Percentiles rank a stretch among this genome's conserved stretches.
phyloP scores from a whole-genome alignment of 2,888 invertebrate genomes.

The Rhagium mordax region DNA sequence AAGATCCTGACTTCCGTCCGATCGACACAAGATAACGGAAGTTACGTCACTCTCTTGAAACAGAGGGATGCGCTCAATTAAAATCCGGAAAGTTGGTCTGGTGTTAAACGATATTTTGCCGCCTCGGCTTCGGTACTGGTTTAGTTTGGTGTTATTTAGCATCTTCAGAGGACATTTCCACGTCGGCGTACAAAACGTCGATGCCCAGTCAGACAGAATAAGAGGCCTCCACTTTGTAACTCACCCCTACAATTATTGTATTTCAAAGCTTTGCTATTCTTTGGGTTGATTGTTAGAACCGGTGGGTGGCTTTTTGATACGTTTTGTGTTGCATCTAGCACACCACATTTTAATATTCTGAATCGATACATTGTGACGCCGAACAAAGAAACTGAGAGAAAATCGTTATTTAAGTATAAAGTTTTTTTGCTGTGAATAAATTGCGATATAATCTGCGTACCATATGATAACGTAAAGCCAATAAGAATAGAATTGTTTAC shows the following conservation, averaged over 20 bases:
- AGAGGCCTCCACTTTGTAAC: slow-evolving; percentile 49
- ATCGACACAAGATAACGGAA: slow-evolving; percentile 58
- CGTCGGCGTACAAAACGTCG: slow-evolving; percentile 1
- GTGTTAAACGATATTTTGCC: not conserved
- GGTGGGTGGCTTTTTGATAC: slow-evolving; percentile 46
- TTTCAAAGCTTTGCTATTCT: slow-evolving; percentile 39
- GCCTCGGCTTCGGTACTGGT: too few species aligned
- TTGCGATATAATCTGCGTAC: too few species aligned
- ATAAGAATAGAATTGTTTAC: too few species aligned
- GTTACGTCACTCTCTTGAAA: slow-evolving; percentile 53
- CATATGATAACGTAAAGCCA: too few species aligned
- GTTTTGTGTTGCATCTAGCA: slow-evolving; percentile 29
- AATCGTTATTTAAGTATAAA: not conserved
- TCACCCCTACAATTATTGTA: slow-evolving; percentile 46
- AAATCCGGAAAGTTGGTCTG: slow-evolving; percentile 6
- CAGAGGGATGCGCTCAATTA: slow-evolving; percentile 36
- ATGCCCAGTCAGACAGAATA: slow-evolving; percentile 53
- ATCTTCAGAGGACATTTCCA: not conserved
- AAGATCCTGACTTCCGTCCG: slow-evolving; percentile 65
- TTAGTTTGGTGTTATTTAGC: too few species aligned
- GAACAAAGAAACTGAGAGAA: not conserved
- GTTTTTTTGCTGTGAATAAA: not conserved
- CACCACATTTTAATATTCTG: not conserved
- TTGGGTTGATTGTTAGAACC: slow-evolving; percentile 31
- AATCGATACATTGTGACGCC: not conserved